Evolutionary conservation across 2,888 invertebrate species (phyloP), one percentile per base, ranked within the genome.

Genomic region (Masnerella sp.): DNA sequence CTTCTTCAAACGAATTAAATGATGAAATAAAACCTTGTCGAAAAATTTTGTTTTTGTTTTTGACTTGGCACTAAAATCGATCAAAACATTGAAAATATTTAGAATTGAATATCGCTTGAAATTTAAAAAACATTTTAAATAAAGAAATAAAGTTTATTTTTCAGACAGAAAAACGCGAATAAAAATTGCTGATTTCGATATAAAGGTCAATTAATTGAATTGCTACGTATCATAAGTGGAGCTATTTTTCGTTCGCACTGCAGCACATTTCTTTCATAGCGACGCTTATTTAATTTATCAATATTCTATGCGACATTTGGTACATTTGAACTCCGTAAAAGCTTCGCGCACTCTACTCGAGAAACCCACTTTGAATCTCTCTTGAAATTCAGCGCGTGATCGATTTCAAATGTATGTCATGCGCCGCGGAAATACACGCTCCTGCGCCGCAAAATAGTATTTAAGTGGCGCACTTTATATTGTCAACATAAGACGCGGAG

Each of bases 391-490:
- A 49, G 58, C 43, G 68, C 43, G 62, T 68, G 73, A 73, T 73
- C 73, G 56, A 67, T 73, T 68, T 42, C 56, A 62, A 68, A 73
- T 68, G 73, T 72, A 58, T 28, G 65, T 68, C 58, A 62, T 68
- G 68, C 58, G 22, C 52, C 22, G 9, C 56, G 36, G 40, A 73
- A 52, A 62, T 68, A 62, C 51, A 68, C 58, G 49, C 42, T 54
- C 42, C 36, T 58, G 58, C 36, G 43, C 59, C 56, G 42, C 61
- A 51, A 67, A 67, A 73, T 73, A 62, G 61, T 62, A 65, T 65
- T 73, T 73, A 59, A 72, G 59, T 65, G 51, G 54, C 59, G 30
- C 59, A 72, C 54, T 65, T 59, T 72, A 52, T 52, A 58, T 59
- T 51, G 58, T 62, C 64, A 61, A 61, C 43, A 61, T 52, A 45